phyloP scores from a whole-genome alignment of 2,797 vertebrate species.

The Fistularia tabacaria region DNA sequence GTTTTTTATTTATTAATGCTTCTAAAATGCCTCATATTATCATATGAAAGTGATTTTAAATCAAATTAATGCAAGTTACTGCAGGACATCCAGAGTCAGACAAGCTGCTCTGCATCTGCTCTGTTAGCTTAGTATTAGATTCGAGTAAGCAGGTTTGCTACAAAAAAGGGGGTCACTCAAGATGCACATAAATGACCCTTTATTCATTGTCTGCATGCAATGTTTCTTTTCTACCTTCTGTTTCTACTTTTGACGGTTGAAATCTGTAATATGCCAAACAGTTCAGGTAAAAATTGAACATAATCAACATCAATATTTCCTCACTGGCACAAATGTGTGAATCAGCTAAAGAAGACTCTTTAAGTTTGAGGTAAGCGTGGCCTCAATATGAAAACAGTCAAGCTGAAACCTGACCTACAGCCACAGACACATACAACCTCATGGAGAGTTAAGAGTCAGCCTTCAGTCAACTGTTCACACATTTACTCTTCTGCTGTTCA shows the following conservation, averaged over 20 bases:
- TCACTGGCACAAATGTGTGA: conserved; percentile 42
- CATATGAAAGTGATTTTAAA: not conserved
- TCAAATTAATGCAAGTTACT: too few species aligned
- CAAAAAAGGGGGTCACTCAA: too few species aligned
- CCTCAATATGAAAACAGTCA: conserved; percentile 72
- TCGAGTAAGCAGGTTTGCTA: too few species aligned
- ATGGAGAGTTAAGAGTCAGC: conserved; percentile 69
- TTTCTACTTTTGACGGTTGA: conserved; percentile 14
- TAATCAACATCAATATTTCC: conserved; percentile 42
- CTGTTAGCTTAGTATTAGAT: too few species aligned
- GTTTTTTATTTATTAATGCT: not conserved
- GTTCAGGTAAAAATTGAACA: conserved; percentile 38
- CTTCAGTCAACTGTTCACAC: conserved; percentile 79
- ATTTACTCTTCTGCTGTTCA: conserved; percentile 77
- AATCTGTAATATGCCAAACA: conserved; percentile 12
- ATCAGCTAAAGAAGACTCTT: conserved; percentile 52
- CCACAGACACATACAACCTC: conserved; percentile 61
- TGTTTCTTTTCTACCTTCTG: conserved; percentile 10
- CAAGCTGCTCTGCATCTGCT: too few species aligned
- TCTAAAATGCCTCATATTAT: not conserved
- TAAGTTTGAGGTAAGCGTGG: conserved; percentile 65
- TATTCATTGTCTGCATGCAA: not conserved
- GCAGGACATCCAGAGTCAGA: too few species aligned
- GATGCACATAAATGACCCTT: conserved; percentile 14
- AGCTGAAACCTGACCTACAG: conserved; percentile 72